Conservation (phyloP, 2,797 vertebrate genomes). For the Synaphobranchus kaupii region DNA sequence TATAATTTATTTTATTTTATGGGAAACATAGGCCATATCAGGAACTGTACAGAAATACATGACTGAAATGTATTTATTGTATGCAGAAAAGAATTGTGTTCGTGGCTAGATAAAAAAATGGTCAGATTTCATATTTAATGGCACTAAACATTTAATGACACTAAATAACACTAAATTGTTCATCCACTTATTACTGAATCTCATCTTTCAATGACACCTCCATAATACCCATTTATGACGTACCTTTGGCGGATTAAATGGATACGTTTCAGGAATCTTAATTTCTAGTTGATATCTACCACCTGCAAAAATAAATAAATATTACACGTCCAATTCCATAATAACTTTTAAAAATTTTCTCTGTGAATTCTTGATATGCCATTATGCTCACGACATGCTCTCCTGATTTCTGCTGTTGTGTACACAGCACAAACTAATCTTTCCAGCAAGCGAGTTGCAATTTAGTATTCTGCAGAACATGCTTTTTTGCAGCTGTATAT, state of each 20-base stretch:
- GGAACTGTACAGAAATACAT: background rate
- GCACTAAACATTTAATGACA: background rate
- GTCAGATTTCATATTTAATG: too few relatives aligned
- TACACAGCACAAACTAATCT: background rate
- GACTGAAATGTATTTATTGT: background rate
- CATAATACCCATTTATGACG: background rate
- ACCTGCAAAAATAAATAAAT: slow-evolving; percentile 69
- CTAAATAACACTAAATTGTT: background rate
- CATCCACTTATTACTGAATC: background rate
- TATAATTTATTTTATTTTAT: background rate
- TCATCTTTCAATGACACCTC: background rate
- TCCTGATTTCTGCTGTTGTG: background rate
- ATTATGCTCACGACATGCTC: background rate
- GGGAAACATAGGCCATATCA: background rate
- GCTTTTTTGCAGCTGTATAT: background rate
- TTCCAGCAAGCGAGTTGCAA: background rate
- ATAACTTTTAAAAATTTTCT: background rate
- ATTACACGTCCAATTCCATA: background rate
- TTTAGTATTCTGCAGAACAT: background rate
- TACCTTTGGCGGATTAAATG: slow-evolving; percentile 99
- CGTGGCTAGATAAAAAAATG: background rate
- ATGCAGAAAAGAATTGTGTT: background rate
- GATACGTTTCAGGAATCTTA: slow-evolving; percentile 99
- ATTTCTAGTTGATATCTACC: slow-evolving; percentile 98
- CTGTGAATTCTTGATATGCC: background rate